phyloP scores from a whole-genome alignment of 1,140 invertebrate genomes.

The Uloborus diversus region DNA sequence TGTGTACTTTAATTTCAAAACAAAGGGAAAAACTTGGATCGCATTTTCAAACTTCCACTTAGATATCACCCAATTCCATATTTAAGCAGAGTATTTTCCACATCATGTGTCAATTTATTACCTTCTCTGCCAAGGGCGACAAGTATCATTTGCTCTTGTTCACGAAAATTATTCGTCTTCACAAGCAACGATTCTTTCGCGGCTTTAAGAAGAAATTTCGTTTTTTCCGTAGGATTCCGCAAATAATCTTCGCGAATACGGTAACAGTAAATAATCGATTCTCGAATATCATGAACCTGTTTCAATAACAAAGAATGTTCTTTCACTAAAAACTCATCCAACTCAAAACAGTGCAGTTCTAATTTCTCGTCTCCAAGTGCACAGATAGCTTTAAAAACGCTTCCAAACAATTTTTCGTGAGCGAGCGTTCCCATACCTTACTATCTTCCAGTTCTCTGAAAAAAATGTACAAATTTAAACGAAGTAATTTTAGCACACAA shows the following conservation, averaged over 20 bases:
- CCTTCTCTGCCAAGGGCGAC: conserved; percentile 5
- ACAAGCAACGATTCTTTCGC: background rate
- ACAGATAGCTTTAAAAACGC: too few relatives aligned
- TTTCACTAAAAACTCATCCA: conserved; percentile 19
- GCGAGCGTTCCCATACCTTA: too few relatives aligned
- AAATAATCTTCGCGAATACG: background rate
- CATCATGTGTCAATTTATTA: conserved; percentile 3
- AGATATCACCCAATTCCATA: background rate
- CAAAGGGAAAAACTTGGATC: too few relatives aligned
- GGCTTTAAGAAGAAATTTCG: background rate
- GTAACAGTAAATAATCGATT: background rate
- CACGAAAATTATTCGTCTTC: conserved; percentile 2
- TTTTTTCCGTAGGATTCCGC: background rate
- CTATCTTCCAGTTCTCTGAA: too few relatives aligned
- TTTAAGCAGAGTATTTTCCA: conserved; percentile 20
- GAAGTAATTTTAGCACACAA: too few relatives aligned
- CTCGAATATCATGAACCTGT: conserved; percentile 13
- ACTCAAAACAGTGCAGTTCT: too few relatives aligned
- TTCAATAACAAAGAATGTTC: background rate
- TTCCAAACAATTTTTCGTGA: too few relatives aligned
- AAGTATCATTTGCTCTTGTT: conserved; percentile 9
- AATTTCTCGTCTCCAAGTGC: too few relatives aligned
- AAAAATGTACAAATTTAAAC: too few relatives aligned
- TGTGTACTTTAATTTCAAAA: too few relatives aligned
- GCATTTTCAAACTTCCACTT: too few relatives aligned